Evolutionary conservation across 1,140 invertebrate species (phyloP), one percentile per base, ranked within the genome.

Genomic region (Octopus bimaculoides): DNA sequence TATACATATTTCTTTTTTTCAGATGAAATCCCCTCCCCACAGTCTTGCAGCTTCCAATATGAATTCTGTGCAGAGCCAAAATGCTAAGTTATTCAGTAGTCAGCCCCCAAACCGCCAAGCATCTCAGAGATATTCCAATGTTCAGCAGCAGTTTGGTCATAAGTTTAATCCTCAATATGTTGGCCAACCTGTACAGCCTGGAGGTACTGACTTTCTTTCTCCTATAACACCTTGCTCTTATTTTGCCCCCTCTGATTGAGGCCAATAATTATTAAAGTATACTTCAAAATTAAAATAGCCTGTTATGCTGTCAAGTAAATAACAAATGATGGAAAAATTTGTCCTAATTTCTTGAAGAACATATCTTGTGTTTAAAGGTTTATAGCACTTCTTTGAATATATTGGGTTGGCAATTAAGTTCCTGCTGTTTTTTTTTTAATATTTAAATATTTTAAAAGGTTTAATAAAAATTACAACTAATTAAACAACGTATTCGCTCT

Each of bases 1-100:
- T 3, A 41, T 41, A 41, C 26, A 41, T 41, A 41, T 12, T 61
- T 77, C 12, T 75, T 79, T 69, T 69, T 80, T 83, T 5, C 75
- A 86, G 85, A 56, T 86, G 80, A 85, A 85, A 73, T 86, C 85
- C 4, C 85, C 85, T 53, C 82, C 83, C 54, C 83, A 82, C 54
- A 83, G 80, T 55, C 61, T 84, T 55, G 75, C 81, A 71, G 79
- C 82, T 61, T 83, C 54, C 66, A 79, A 79, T 54, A 54, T 52
- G 52, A 74, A 41, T 41, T 52, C 71, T 17, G 54, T 73, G 17
- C 66, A 71, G 53, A 79, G 78, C n/a, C 54, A 73, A 17, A 76
- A 73, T 55, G n/a, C 80, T 6, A 78, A 78, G 52, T 77, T 78
- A 41, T 81, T 78, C 76, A 55, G 56, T 53, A 17, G 20, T 20